These are phyloP conservation scores for Penelope pileata DNA, from an alignment of 2,113 vertebrate species.

Conservation along the genomic window DNA sequence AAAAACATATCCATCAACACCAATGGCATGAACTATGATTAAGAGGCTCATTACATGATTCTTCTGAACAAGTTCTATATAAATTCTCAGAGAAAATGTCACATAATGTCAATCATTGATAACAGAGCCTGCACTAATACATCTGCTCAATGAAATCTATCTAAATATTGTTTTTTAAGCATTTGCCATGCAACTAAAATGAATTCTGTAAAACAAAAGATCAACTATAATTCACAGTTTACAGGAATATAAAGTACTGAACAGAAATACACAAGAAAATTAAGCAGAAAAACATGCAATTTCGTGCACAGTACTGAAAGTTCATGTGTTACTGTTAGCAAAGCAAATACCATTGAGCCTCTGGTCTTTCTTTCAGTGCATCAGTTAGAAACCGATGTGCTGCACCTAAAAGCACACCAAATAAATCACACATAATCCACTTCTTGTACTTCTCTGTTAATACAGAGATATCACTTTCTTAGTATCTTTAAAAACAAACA, in stretches of 20 bases:
- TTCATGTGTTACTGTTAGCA: not conserved
- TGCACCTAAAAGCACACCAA: not conserved
- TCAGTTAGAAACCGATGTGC: not conserved
- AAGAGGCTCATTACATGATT: slow-evolving; percentile 29
- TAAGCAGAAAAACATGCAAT: not conserved
- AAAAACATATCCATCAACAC: slow-evolving; percentile 55
- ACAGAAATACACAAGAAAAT: not conserved
- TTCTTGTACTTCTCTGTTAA: not conserved
- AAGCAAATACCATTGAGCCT: not conserved
- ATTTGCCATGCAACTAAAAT: slow-evolving; percentile 14
- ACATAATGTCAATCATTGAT: slow-evolving; percentile 34
- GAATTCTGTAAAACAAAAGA: slow-evolving; percentile 19
- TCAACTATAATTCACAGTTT: not conserved
- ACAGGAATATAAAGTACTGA: not conserved
- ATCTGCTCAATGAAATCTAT: slow-evolving; percentile 13
- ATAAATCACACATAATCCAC: not conserved
- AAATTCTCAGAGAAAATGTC: slow-evolving; percentile 48
- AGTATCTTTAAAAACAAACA: not conserved
- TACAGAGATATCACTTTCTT: not conserved
- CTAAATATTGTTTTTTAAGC: slow-evolving; percentile 4
- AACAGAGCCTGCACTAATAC: slow-evolving; percentile 16
- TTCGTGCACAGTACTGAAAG: not conserved
- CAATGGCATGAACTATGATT: slow-evolving; percentile 25
- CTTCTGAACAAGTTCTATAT: slow-evolving; percentile 21
- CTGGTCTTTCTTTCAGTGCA: not conserved